Conservation (phyloP, 2,888 invertebrate genomes). For the Epinotia bilunana region DNA sequence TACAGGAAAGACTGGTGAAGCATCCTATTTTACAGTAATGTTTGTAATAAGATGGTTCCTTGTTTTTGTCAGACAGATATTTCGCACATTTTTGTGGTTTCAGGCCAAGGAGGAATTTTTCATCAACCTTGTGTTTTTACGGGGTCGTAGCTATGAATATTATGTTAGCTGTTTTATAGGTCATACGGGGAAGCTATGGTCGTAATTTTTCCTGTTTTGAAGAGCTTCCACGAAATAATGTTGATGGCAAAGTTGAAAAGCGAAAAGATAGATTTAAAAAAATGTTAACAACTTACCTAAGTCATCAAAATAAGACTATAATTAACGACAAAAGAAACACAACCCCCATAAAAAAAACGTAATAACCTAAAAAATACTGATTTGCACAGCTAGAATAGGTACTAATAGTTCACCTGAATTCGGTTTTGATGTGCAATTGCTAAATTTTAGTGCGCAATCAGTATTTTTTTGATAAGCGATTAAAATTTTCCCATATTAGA, state of each 20-base stretch:
- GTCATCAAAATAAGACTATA: too few relatives aligned
- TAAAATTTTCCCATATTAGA: too few relatives aligned
- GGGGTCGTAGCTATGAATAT: constrained; percentile 8
- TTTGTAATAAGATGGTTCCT: neutral
- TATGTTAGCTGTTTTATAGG: constrained; percentile 24
- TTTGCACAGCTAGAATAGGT: too few relatives aligned
- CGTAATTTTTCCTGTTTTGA: neutral
- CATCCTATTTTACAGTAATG: neutral
- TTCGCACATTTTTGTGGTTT: constrained; percentile 9
- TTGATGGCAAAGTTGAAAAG: neutral
- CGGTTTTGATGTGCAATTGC: too few relatives aligned
- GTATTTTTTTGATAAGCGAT: too few relatives aligned
- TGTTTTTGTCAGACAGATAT: neutral
- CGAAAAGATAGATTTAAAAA: neutral
- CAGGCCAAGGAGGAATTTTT: constrained; percentile 14
- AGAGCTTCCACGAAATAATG: neutral
- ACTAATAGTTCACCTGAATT: too few relatives aligned
- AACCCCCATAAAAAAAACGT: too few relatives aligned
- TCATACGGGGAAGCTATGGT: neutral
- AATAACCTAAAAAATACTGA: too few relatives aligned
- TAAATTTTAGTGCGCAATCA: too few relatives aligned
- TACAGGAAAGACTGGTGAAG: neutral
- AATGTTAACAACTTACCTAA: too few relatives aligned
- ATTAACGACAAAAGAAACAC: too few relatives aligned
- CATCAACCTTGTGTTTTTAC: constrained; percentile 21